phyloP scores from a whole-genome alignment of 1,140 invertebrate genomes.

The Idris sp. region DNA sequence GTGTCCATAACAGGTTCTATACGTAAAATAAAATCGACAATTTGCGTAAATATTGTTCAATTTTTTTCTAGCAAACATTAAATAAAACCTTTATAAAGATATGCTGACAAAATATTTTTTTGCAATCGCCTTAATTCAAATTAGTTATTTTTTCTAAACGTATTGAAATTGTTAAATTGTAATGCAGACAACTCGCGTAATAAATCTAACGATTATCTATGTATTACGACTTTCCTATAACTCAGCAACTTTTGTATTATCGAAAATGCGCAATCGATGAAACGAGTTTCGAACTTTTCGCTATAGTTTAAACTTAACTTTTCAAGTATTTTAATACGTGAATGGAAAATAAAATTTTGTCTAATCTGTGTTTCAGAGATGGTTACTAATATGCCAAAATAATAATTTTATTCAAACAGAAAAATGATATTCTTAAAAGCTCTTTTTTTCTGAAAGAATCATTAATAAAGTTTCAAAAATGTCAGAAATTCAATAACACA shows the following conservation, averaged over 20 bases:
- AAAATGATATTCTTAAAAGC: no score
- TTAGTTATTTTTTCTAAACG: conserved; percentile 28
- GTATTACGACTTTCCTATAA: conserved; percentile 49
- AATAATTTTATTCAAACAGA: no score
- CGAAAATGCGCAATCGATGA: conserved; percentile 45
- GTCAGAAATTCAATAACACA: no score
- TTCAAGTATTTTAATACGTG: conserved; percentile 38
- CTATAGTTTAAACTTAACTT: conserved; percentile 41
- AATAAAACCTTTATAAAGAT: no score
- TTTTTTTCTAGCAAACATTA: no score
- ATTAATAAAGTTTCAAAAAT: no score
- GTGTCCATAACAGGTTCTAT: not conserved
- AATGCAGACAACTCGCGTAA: conserved; percentile 31
- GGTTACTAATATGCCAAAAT: no score
- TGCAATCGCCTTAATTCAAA: no score
- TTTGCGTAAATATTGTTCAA: not conserved
- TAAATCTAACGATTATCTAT: conserved; percentile 56
- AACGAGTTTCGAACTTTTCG: conserved; percentile 42
- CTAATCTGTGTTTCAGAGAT: conserved; percentile 4
- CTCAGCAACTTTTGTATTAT: conserved; percentile 54
- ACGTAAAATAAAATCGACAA: conserved; percentile 6
- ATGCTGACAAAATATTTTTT: no score
- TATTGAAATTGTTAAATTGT: conserved; percentile 28
- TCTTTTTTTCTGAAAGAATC: no score
- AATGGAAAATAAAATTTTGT: conserved; percentile 23